Percentiles rank a stretch among this genome's conserved stretches.
Evolutionary conservation across 1,140 invertebrate species (phyloP).

Genomic region (Plutomurus gul): DNA sequence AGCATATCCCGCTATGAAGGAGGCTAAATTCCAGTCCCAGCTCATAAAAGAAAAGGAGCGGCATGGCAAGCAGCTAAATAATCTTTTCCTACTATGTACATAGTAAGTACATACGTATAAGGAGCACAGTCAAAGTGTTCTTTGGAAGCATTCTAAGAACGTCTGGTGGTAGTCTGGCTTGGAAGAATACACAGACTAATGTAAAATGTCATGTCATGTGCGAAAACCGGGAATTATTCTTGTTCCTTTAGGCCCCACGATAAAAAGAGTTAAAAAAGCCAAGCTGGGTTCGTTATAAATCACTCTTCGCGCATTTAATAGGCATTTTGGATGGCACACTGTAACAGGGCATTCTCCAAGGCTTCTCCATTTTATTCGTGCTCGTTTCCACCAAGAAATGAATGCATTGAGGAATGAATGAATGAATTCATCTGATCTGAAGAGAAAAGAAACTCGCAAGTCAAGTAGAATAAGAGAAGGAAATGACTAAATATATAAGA

Average conservation of each 20-base stretch:
- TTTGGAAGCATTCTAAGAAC: too few relatives aligned
- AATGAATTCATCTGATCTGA: conserved; percentile 22
- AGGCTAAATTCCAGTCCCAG: too few relatives aligned
- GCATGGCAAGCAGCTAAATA: too few relatives aligned
- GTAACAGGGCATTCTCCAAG: not conserved
- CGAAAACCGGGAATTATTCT: conserved; percentile 28
- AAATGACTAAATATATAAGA: conserved; percentile 21
- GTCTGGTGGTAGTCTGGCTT: too few relatives aligned
- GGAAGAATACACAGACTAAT: too few relatives aligned
- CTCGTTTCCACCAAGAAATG: not conserved
- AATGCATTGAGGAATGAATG: conserved; percentile 14
- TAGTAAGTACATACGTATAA: too few relatives aligned
- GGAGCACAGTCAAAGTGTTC: too few relatives aligned
- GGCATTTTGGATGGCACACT: not conserved
- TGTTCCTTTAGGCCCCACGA: not conserved
- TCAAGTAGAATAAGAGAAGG: conserved; percentile 9
- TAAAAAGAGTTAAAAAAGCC: conserved; percentile 15
- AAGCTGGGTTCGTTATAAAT: not conserved
- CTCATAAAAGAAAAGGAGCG: too few relatives aligned
- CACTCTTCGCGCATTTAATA: conserved; percentile 18
- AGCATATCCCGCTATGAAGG: too few relatives aligned
- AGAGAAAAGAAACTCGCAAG: not conserved
- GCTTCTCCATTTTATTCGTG: not conserved
- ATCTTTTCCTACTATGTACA: too few relatives aligned
- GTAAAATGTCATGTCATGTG: conserved; percentile 29